phyloP scores from a whole-genome alignment of 2,888 invertebrate species.

The Peribatodes rhomboidaria region DNA sequence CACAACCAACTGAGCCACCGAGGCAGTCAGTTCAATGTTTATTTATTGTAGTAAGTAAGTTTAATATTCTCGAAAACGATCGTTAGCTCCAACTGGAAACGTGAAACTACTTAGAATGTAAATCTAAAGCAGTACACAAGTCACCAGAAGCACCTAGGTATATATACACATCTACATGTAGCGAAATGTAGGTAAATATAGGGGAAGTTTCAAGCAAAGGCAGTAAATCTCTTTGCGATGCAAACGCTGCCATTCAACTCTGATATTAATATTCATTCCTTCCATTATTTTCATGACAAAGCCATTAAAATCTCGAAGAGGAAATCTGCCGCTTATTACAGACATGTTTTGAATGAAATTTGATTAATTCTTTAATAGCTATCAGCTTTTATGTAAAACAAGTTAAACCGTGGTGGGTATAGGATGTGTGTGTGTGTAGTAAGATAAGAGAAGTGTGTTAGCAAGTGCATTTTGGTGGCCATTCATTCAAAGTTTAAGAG shows the following conservation, averaged over 20 bases:
- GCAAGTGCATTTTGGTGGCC: no score
- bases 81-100: not conserved
- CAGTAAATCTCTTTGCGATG: conserved; percentile 72
- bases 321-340: conserved; percentile 58
- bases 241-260: conserved; percentile 74
- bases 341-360: conserved; percentile 66
- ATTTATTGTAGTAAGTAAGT: not conserved
- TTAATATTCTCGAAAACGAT: not conserved
- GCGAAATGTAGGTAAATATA: conserved; percentile 15
- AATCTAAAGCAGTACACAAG: conserved; percentile 1
- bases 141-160: conserved; percentile 1
- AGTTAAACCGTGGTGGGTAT: not conserved
- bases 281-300: conserved; percentile 72
- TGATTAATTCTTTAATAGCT: conserved; percentile 58
- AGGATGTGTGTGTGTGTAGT: no score
- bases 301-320: conserved; percentile 70
- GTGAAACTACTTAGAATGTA: not conserved
- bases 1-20: no score
- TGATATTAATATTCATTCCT: conserved; percentile 77
- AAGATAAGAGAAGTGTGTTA: no score
- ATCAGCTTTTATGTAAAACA: conserved; percentile 22
- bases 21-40: no score
- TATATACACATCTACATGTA: not conserved
- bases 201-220: conserved; percentile 34
- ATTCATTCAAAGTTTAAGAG: no score